Conservation (phyloP, 2,888 invertebrate species). For the Bellardia pandia region DNA sequence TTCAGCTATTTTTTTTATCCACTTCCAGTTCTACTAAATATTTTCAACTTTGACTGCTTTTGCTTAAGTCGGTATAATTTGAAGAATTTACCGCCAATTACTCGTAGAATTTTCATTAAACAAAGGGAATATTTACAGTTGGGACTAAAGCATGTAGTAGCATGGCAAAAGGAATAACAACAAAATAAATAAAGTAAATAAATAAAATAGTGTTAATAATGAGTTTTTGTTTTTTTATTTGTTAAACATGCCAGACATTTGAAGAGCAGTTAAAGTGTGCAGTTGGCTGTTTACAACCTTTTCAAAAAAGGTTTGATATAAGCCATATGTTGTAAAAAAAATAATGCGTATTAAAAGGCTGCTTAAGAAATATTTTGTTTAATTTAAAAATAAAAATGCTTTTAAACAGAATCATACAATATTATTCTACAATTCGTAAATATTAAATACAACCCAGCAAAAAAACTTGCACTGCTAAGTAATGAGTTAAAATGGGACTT, state of each 20-base stretch:
- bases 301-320: not conserved
- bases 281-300: not conserved
- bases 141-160: not conserved
- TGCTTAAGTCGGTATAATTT: constrained; percentile 7
- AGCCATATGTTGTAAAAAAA: not conserved
- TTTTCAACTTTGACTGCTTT: not conserved
- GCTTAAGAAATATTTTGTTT: too few species aligned
- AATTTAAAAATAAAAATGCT: too few species aligned
- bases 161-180: not conserved
- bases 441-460: too few species aligned
- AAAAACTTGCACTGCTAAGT: too few species aligned
- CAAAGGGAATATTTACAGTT: constrained; percentile 56
- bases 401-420: too few species aligned
- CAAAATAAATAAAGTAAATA: constrained; percentile 40
- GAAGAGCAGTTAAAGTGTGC: not conserved
- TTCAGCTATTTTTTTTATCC: constrained; percentile 37
- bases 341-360: too few species aligned
- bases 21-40: not conserved
- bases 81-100: constrained; percentile 55
- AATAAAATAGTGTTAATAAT: constrained; percentile 52
- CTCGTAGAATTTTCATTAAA: constrained; percentile 29
- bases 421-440: too few species aligned
- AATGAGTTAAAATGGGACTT: too few species aligned
- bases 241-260: constrained; percentile 36
- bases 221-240: constrained; percentile 28